Conservation (phyloP, 2,113 vertebrate species). For the Nannobrachium achirus region DNA sequence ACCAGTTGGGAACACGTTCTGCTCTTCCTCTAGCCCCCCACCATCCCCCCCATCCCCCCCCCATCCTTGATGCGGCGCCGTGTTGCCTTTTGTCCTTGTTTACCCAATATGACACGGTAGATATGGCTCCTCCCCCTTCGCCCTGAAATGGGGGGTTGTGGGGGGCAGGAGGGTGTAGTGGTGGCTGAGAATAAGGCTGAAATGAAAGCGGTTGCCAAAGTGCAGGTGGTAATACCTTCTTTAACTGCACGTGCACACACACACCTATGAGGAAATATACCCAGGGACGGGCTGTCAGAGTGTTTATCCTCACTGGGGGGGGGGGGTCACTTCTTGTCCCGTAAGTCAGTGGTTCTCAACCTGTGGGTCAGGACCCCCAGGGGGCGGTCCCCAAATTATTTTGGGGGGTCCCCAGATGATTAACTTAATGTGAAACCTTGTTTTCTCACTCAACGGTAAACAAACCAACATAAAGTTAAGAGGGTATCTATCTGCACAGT, state of each 20-base stretch:
- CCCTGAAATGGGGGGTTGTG: constrained; percentile 66
- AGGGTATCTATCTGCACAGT: no score
- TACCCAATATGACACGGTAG: constrained; percentile 67
- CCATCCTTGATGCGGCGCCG: constrained; percentile 67
- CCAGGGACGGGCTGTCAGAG: constrained; percentile 60
- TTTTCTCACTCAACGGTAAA: no score
- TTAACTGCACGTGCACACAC: constrained; percentile 37
- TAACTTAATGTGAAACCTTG: no score
- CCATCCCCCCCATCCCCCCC: constrained; percentile 19
- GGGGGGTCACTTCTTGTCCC: constrained; percentile 43
- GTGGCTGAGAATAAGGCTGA: no score
- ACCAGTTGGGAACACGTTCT: constrained; percentile 76
- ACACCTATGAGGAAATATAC: no score
- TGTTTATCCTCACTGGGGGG: constrained; percentile 70
- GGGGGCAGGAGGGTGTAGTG: constrained; percentile 19
- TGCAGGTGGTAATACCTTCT: constrained; percentile 76
- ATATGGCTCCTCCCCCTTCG: constrained; percentile 56
- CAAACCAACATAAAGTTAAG: no score
- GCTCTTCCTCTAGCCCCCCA: constrained; percentile 9
- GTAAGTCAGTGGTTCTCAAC: neutral
- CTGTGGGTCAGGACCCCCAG: constrained; percentile 25
- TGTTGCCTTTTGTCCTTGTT: constrained; percentile 71
- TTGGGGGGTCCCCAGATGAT: no score
- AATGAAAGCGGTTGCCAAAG: constrained; percentile 4
- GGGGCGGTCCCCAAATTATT: neutral